A percentile compares a stretch with the other conserved stretches of the same genome.
Conservation (phyloP, 2,888 invertebrate genomes). For the Andrena praecox region DNA sequence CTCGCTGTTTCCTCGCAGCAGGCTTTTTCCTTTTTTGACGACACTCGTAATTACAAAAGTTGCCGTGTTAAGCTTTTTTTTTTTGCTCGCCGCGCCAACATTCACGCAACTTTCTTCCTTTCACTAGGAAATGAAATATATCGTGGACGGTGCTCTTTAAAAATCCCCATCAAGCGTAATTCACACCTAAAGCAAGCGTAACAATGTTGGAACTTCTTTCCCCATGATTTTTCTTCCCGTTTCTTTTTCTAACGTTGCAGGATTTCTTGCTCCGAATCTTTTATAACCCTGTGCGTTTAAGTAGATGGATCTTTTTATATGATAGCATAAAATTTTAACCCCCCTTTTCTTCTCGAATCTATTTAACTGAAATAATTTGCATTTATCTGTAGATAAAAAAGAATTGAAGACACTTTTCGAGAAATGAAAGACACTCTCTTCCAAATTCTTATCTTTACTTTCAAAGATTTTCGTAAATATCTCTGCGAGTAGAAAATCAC, state of each 20-base stretch:
- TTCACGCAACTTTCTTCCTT: conserved; percentile 54
- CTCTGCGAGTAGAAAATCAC: no score
- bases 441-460: no score
- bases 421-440: no score
- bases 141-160: conserved; percentile 34
- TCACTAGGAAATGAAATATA: conserved; percentile 52
- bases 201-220: conserved; percentile 4
- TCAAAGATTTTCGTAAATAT: no score
- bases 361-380: no score
- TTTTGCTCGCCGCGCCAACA: conserved; percentile 24
- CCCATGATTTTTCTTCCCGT: conserved; percentile 2
- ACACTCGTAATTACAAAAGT: conserved; percentile 58
- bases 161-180: conserved; percentile 31
- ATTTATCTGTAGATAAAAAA: no score
- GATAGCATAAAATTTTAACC: no score
- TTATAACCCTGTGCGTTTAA: neutral
- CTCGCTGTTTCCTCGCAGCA: conserved; percentile 34
- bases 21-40: conserved; percentile 38
- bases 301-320: no score
- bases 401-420: no score
- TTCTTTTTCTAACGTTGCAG: neutral
- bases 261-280: neutral
- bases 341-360: no score
- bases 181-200: conserved; percentile 21
- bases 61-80: conserved; percentile 42